Base-by-base conservation (phyloP, 1,140 invertebrate species). In the Archegozetes longisetosus region DNA sequence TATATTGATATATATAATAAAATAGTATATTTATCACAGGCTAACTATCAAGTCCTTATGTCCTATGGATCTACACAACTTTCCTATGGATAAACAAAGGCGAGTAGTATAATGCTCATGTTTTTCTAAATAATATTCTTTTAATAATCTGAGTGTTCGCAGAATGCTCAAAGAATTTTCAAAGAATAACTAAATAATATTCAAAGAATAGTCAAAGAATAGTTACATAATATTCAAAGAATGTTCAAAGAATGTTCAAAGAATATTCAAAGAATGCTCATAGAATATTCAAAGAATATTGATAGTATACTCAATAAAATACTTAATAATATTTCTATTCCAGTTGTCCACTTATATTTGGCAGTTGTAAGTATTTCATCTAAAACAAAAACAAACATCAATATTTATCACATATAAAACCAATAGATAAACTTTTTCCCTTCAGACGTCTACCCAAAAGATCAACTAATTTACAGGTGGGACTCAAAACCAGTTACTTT, bases 21-120 rank as follows among this genome's bases (percentile, higher is more conserved):
- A n/a, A n/a, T n/a, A n/a, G n/a, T 40, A 55, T 48, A 32, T 60
- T 46, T 56, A 25, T 68, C 68, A 14, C 63, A 74, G 74, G 65
- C 59, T 76, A 63, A 75, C 74, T 6, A 70, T 75, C 2, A 74
- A 75, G 60, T 76, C 78, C 24, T 70, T 69, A 17, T 79, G 78
- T 68, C 75, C 74, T 9, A 79, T 79, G 77, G 67, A 75, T 52
- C 64, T 79, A 59, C 70, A 73, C 59, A 67, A 75, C 28, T 75
- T 73, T 60, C 74, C 74, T 1, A 69, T 75, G 67, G 74, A 75
- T 61, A 69, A 67, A 47, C 74, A 75, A 64, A 66, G 32, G 32
- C 17, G 17, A 40, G 32, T 40, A 40, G 6, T 40, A 17, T 40
- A 40, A n/a, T n/a, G n/a, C n/a, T n/a, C n/a, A n/a, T n/a, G n/a